A percentile compares a stretch with the other conserved stretches of the same genome.
phyloP scores from a whole-genome alignment of 2,888 invertebrate genomes.

The Cheilosia soror region DNA sequence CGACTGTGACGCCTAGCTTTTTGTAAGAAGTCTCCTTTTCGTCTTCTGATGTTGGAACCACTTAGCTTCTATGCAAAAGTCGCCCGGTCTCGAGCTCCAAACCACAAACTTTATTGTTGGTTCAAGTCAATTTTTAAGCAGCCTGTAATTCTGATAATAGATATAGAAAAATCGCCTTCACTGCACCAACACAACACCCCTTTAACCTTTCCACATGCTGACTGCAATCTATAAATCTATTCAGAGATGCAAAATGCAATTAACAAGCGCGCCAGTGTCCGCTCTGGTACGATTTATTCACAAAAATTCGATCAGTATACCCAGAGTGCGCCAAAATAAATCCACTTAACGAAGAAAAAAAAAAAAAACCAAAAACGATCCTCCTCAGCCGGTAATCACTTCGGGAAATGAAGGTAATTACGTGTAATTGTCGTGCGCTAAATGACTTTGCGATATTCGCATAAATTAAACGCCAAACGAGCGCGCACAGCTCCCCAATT shows the following conservation, averaged over 20 bases:
- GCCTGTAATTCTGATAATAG: too few relatives aligned
- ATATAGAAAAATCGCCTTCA: neutral
- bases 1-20: too few relatives aligned
- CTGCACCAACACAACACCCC: neutral
- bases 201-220: slow-evolving; percentile 1
- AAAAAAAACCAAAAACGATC: neutral
- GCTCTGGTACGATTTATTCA: slow-evolving; percentile 33
- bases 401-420: slow-evolving; percentile 73
- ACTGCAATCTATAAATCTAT: slow-evolving; percentile 29
- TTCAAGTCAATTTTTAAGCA: too few relatives aligned
- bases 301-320: slow-evolving; percentile 27
- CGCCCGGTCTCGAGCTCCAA: too few relatives aligned
- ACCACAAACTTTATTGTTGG: too few relatives aligned
- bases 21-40: too few relatives aligned
- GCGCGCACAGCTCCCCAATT: slow-evolving; percentile 23
- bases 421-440: slow-evolving; percentile 71
- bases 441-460: slow-evolving; percentile 72
- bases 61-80: too few relatives aligned
- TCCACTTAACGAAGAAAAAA: slow-evolving; percentile 22
- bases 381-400: slow-evolving; percentile 47
- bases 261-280: slow-evolving; percentile 22
- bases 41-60: too few relatives aligned
- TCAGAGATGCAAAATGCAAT: slow-evolving; percentile 31
- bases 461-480: slow-evolving; percentile 68
- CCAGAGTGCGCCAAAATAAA: slow-evolving; percentile 51